These are phyloP conservation scores for Amiota communis DNA, from an alignment of 2,888 invertebrate genomes.

Conservation along the genomic window DNA sequence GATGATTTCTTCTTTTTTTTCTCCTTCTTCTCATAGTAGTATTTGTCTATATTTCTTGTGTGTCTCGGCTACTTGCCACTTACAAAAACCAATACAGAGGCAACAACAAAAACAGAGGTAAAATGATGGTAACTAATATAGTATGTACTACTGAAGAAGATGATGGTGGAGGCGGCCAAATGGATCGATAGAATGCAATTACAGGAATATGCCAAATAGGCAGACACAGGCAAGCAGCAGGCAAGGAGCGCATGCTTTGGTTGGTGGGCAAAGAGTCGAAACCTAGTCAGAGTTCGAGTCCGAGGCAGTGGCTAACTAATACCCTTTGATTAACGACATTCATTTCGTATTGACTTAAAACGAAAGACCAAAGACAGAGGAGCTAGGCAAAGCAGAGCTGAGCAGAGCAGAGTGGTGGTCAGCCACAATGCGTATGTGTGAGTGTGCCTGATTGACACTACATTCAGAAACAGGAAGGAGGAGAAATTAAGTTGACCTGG, in stretches of 20 bases:
- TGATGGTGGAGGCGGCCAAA: constrained; percentile 33
- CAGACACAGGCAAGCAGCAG: constrained; percentile 49
- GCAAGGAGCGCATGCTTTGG: constrained; percentile 37
- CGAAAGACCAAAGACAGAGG: constrained; percentile 3
- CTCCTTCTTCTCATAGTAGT: constrained; percentile 7
- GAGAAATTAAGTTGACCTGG: not conserved
- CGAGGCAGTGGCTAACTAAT: constrained; percentile 55
- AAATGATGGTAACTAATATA: not conserved
- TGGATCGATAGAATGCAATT: constrained; percentile 68
- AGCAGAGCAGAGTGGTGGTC: constrained; percentile 16
- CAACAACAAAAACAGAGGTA: constrained; percentile 46
- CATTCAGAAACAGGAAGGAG: not conserved
- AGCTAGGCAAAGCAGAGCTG: not conserved
- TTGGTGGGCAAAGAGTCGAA: constrained; percentile 60
- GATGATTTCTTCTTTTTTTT: constrained; percentile 24
- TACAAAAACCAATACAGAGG: too few species aligned
- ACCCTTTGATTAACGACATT: constrained; percentile 68
- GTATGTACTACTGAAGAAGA: too few species aligned
- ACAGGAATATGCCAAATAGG: constrained; percentile 65
- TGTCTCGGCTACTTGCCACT: constrained; percentile 18
- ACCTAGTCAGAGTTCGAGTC: not conserved
- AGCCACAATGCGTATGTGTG: not conserved
- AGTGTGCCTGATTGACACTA: constrained; percentile 1
- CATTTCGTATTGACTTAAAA: constrained; percentile 63
- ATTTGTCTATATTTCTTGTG: constrained; percentile 15